Evolutionary conservation across 2,797 vertebrate genomes (phyloP), one percentile per base, ranked within the genome.

Genomic region (Micromesistius poutassou): DNA sequence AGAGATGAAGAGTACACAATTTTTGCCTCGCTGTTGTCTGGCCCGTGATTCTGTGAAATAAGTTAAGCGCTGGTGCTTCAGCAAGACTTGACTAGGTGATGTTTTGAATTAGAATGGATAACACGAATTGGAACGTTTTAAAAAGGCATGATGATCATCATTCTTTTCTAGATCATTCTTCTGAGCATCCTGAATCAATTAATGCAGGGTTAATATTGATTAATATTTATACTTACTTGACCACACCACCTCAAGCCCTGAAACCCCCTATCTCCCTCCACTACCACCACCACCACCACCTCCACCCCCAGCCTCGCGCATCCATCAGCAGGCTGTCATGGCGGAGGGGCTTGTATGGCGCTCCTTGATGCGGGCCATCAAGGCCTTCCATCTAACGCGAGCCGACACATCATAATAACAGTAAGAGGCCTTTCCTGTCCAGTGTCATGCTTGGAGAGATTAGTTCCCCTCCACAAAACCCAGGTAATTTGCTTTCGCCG

Each of bases 381-480:
- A 88, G 92, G 89, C 91, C 92, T 90, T 91, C 89, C 86, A 92
- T 93, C 93, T 95, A 95, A 94, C 93, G 85, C 87, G 85, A 94
- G 92, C 90, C 91, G 93, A 95, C 94, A 94, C 92, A 93, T 94
- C 93, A 94, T 95, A 95, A 95, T 95, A 94, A 94, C 93, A 94
- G 92, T 94, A 94, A 95, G 94, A 94, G 94, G 91, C 92, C 93
- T 92, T 92, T 94, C 93, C 93, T 94, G 93, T 94, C 94, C 93
- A 88, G 91, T 94, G 94, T 95, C 94, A 95, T 93, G 93, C 93
- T 93, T 92, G 90, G 92, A 93, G 89, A 94, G 93, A 95, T 94
- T 95, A 95, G 94, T 95, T 95, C 93, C 93, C 93, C 94, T 94
- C 91, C 93, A 94, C 91, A 91, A 94, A 94, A 93, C 92, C 89